phyloP scores from a whole-genome alignment of 2,113 vertebrate species.

The Rhinogobius similis region DNA sequence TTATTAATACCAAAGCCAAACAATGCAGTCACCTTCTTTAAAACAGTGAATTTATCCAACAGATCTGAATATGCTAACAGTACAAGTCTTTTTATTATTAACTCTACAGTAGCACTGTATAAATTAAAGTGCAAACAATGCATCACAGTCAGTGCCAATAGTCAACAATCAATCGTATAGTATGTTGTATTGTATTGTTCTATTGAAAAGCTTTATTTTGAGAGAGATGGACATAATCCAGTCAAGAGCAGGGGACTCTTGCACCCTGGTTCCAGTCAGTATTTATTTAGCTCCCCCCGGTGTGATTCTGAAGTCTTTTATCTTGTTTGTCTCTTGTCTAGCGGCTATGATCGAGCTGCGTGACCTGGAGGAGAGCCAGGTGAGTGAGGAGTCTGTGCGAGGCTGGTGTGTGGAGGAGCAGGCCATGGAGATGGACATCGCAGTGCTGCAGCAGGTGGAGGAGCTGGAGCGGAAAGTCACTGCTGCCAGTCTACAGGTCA shows the following conservation, averaged over 20 bases:
- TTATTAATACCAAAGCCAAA: no score
- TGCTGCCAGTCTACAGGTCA: conserved; percentile 96
- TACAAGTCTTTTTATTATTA: no score
- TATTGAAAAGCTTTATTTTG: no score
- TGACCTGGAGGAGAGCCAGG: conserved; percentile 92
- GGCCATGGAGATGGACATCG: conserved; percentile 95
- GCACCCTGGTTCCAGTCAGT: background rate
- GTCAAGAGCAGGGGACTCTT: background rate
- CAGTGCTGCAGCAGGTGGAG: conserved; percentile 95
- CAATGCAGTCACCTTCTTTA: no score
- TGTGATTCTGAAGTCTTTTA: background rate
- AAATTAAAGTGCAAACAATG: no score
- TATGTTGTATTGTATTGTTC: no score
- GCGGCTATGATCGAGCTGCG: conserved; percentile 92
- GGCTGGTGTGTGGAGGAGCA: conserved; percentile 98
- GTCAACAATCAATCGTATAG: no score
- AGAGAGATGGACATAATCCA: background rate
- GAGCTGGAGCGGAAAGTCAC: conserved; percentile 96
- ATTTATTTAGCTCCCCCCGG: background rate
- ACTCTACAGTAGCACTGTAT: no score
- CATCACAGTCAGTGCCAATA: no score
- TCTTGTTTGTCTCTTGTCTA: conserved; percentile 46
- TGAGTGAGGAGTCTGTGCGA: conserved; percentile 90
- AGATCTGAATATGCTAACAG: no score
- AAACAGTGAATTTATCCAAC: no score